Evolutionary conservation across 2,113 vertebrate genomes (phyloP).

Genomic region (Lanius collurio): DNA sequence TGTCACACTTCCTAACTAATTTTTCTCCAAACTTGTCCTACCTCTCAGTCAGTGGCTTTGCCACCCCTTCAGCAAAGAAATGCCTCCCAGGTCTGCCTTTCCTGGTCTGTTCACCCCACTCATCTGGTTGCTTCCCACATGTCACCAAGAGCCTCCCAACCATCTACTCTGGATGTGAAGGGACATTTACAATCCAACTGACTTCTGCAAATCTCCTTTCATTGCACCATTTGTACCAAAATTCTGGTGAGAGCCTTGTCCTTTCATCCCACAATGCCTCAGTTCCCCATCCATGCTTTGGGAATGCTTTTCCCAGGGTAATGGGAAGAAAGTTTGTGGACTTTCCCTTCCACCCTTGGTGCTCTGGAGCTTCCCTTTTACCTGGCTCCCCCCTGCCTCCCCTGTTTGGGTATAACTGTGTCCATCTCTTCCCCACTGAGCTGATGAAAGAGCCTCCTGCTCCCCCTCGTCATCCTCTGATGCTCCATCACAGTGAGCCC

Average conservation of each 20-base stretch:
- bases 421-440: neutral
- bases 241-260: neutral
- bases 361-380: neutral
- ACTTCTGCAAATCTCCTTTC: neutral
- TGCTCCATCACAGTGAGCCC: neutral
- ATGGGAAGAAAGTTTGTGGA: fast-evolving
- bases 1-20: neutral
- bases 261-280: neutral
- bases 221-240: neutral
- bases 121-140: neutral
- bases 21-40: neutral
- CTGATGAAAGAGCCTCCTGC: neutral
- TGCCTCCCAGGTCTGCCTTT: neutral
- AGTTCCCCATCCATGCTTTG: neutral
- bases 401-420: neutral
- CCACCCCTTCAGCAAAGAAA: neutral
- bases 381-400: neutral
- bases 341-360: neutral
- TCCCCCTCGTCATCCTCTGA: neutral
- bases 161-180: neutral
- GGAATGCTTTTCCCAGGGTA: neutral
- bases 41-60: neutral
- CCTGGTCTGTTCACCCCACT: fast-evolving
- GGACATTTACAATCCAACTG: neutral
- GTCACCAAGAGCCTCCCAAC: neutral